These are phyloP conservation scores for Drosophila tristis DNA, from an alignment of 1,140 invertebrate genomes.

Conservation along the genomic window DNA sequence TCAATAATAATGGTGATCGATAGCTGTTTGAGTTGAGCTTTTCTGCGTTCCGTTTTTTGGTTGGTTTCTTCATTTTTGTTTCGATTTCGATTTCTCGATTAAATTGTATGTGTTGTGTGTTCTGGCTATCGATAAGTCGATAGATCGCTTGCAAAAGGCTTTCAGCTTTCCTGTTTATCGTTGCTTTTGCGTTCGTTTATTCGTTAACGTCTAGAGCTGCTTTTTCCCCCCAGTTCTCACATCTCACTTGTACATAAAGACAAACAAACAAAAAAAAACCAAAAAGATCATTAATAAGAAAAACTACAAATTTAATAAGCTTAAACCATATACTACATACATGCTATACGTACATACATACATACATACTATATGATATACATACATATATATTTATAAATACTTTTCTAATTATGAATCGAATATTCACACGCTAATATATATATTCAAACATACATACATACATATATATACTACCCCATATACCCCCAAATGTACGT, in stretches of 20 bases:
- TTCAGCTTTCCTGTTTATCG: constrained; percentile 10
- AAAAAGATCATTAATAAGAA: background rate
- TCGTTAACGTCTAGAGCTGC: constrained; percentile 21
- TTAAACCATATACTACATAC: constrained; percentile 27
- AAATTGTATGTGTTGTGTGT: constrained; percentile 36
- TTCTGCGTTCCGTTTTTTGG: constrained; percentile 33
- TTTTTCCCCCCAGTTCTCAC: constrained; percentile 9
- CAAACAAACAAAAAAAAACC: constrained; percentile 17
- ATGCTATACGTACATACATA: constrained; percentile 25
- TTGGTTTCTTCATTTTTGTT: constrained; percentile 22
- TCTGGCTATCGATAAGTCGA: constrained; percentile 47
- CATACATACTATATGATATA: constrained; percentile 31
- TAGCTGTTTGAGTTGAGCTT: constrained; percentile 11
- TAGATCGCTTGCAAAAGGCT: constrained; percentile 6
- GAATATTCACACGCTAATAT: background rate
- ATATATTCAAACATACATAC: background rate
- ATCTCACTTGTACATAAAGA: constrained; percentile 37
- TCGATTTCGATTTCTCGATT: constrained; percentile 28
- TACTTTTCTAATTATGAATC: constrained; percentile 8
- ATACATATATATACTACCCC: background rate
- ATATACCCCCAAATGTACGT: no score
- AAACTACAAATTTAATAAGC: constrained; percentile 12
- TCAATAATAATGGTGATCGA: no score
- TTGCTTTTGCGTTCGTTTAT: constrained; percentile 16
- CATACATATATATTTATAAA: constrained; percentile 24